A percentile compares a stretch with the other conserved stretches of the same genome.
phyloP scores from a whole-genome alignment of 2,113 vertebrate species.

The Gnathonemus longibarbis region DNA sequence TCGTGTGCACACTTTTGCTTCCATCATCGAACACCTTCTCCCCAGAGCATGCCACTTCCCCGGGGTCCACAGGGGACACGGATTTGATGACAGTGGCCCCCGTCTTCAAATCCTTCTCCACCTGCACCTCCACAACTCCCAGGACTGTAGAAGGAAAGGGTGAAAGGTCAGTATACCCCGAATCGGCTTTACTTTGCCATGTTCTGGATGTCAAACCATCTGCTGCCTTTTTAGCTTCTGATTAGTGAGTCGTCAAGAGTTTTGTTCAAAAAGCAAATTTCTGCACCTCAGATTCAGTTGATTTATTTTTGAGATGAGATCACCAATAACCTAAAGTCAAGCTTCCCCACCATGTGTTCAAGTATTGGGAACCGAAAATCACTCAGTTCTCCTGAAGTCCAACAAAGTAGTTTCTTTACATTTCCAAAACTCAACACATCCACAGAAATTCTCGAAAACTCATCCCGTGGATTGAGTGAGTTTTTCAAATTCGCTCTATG shows the following conservation, averaged over 20 bases:
- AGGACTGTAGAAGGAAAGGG: constrained; percentile 44
- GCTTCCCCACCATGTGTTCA: not conserved
- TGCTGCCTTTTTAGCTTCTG: not conserved
- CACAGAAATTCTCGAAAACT: not conserved
- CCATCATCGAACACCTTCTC: constrained; percentile 51
- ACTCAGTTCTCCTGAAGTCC: not conserved
- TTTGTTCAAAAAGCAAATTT: not conserved
- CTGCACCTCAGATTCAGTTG: not conserved
- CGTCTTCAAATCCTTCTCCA: constrained; percentile 52
- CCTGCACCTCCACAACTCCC: constrained; percentile 48
- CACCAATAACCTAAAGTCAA: not conserved
- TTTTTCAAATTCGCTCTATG: not conserved
- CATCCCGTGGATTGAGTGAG: not conserved
- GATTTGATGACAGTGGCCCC: constrained; percentile 45
- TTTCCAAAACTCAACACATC: not conserved
- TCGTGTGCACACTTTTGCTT: constrained; percentile 45
- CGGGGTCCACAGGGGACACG: constrained; percentile 38
- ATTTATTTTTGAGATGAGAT: not conserved
- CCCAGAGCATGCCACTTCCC: not conserved
- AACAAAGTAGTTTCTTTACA: not conserved
- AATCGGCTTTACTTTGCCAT: not conserved
- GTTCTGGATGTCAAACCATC: not conserved
- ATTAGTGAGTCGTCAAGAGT: not conserved
- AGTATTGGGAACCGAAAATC: not conserved
- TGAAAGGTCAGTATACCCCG: not conserved